Evolutionary conservation across 35 echinoderm and acorn worm genomes (phyloP).

Genomic region (Apostichopus californicus): DNA sequence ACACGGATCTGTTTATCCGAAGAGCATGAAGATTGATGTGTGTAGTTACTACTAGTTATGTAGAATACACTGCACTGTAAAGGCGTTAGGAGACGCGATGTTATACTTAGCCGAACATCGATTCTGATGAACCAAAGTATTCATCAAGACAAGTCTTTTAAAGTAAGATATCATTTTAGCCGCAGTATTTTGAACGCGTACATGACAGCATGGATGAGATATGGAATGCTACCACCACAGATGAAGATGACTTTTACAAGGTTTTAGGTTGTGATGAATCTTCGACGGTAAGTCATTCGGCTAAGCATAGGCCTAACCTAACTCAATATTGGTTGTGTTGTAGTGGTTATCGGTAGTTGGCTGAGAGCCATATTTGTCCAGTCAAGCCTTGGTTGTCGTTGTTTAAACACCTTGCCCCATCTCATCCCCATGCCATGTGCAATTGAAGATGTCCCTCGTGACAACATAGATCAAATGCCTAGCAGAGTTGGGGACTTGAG

Average conservation of each 20-base stretch:
- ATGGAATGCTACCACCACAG: background rate
- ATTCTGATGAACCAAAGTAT: background rate
- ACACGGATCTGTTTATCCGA: background rate
- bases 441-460: too few relatives aligned
- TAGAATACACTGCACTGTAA: background rate
- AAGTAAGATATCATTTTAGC: background rate
- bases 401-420: too few relatives aligned
- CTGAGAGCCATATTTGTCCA: too few relatives aligned
- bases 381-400: too few relatives aligned
- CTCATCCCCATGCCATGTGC: too few relatives aligned
- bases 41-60: background rate
- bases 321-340: background rate
- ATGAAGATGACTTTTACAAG: conserved; percentile 30
- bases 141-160: background rate
- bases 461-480: too few relatives aligned
- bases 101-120: too few relatives aligned
- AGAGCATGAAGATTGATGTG: background rate
- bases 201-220: background rate
- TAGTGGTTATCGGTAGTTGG: background rate
- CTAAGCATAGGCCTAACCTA: background rate
- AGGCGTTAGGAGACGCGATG: background rate
- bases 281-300: background rate
- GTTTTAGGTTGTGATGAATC: conserved; percentile 3
- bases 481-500: too few relatives aligned
- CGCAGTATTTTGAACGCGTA: background rate